Percentiles rank a stretch among this genome's conserved stretches.
These are phyloP conservation scores for Phataginus tricuspis DNA, from an alignment of 2,797 vertebrate species.

Conservation along the genomic window DNA sequence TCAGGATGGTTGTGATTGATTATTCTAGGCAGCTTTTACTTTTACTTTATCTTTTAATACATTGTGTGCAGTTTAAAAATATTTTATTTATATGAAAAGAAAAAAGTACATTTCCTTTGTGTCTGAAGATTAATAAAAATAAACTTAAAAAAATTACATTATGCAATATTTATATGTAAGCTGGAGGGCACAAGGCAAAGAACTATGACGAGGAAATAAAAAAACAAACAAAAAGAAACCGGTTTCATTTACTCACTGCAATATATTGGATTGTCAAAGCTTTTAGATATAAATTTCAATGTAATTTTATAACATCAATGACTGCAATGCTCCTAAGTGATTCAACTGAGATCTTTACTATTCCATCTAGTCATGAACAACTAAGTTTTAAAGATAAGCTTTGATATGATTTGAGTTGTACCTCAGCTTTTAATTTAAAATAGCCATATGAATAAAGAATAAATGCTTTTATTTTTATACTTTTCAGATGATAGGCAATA, in stretches of 20 bases:
- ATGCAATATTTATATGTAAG: neutral
- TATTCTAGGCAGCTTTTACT: neutral
- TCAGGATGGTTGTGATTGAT: neutral
- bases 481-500: neutral
- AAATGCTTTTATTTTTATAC: neutral
- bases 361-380: neutral
- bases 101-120: constrained; percentile 6
- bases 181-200: neutral
- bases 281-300: neutral
- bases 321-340: neutral
- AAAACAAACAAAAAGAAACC: neutral
- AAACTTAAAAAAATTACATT: neutral
- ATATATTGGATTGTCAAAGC: neutral
- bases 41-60: constrained; percentile 11
- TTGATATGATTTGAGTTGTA: neutral
- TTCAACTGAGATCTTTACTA: neutral
- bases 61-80: neutral
- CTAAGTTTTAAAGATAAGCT: neutral
- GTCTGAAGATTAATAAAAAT: neutral
- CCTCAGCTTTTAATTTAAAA: constrained; percentile 1
- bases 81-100: neutral
- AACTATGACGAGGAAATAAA: neutral
- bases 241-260: neutral
- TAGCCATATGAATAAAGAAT: neutral
- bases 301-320: neutral